Evolutionary conservation across 2,797 vertebrate genomes (phyloP), one percentile per base, ranked within the genome.

Genomic region (Champsocephalus gunnari): DNA sequence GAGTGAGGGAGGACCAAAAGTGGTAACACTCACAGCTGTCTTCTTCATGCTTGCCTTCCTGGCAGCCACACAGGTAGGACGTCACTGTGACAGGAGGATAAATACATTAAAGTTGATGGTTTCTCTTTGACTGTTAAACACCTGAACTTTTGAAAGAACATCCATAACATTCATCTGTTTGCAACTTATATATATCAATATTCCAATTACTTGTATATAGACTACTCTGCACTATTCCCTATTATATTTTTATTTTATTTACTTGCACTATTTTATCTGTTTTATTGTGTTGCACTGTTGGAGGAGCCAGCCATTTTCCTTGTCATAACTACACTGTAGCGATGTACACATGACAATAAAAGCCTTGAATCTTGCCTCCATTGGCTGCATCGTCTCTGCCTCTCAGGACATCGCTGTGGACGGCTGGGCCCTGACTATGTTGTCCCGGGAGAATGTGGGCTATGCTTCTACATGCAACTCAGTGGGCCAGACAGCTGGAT

Each of bases 381-480:
- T 61, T 24, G 43, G 1, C 13, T 56, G 9, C 12, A 6, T 13
- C 43, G 44, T 68, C 56, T 81, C 94, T 9, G 92, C 95, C 13
- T 73, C 11, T 10, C 48, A 93, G 95, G 98, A 99, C 88, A 96
- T 99, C 21, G 98, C 98, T 0, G 98, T 99, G 80, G 98, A 99
- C 4, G 98, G 98, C 77, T 99, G 98, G 98, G 98, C 98, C 11
- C 92, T 99, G 16, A 99, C 98, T 9, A 99, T 99, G 98, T 84
- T 99, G 66, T 99, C 98, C 51, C 93, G 96, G 70, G 95, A 99
- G 84, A 99, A 99, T 21, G 98, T 99, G 80, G 98, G 98, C 24
- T 99, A 99, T 9, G 98, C 98, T 1, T 99, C 98, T 24, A 99
- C 98, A 0, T 99, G 98, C 90, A 99, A 99, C 93, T 99, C 98